Conservation (phyloP, 92 coral and sea anemone genomes). For the Chrysogorgia sp. region DNA sequence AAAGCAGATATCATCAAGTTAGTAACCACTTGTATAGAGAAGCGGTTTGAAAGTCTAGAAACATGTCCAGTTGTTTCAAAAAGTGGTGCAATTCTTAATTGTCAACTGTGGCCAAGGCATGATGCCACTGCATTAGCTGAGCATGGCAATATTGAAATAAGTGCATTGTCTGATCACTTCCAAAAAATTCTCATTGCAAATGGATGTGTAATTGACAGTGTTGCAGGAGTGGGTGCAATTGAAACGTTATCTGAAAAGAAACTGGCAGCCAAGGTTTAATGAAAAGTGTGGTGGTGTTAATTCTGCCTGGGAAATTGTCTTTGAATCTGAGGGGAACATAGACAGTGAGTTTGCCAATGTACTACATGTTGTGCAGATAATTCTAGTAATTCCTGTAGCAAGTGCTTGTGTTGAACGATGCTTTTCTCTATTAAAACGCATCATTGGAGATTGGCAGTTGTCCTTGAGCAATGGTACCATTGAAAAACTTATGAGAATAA, state of each 20-base stretch:
- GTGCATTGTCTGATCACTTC: slow-evolving; percentile 28
- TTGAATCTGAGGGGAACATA: slow-evolving; percentile 31
- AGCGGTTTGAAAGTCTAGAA: not conserved
- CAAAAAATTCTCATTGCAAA: slow-evolving; percentile 11
- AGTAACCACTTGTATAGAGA: not conserved
- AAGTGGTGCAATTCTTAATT: slow-evolving; percentile 20
- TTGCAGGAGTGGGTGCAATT: slow-evolving; percentile 38
- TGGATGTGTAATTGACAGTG: slow-evolving; percentile 34
- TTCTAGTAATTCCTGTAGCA: slow-evolving; percentile 38
- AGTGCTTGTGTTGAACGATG: slow-evolving; percentile 50
- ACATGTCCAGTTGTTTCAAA: slow-evolving; percentile 4
- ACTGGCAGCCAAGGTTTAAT: slow-evolving; percentile 9
- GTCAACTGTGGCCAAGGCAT: slow-evolving; percentile 18
- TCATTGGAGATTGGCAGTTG: slow-evolving; percentile 55
- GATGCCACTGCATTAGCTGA: slow-evolving; percentile 13
- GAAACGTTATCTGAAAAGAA: slow-evolving; percentile 25
- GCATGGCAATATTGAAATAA: slow-evolving; percentile 35
- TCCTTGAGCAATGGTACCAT: slow-evolving; percentile 16
- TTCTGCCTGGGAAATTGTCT: slow-evolving; percentile 27
- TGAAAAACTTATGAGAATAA: slow-evolving; percentile 44
- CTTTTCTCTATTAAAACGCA: too few relatives aligned
- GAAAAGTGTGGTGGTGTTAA: slow-evolving; percentile 16
- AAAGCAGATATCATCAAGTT: not conserved
- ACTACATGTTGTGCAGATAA: slow-evolving; percentile 31
- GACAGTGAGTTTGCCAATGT: slow-evolving; percentile 36